phyloP scores from a whole-genome alignment of 1,140 invertebrate species.

The Thaumetopoea pityocampa region DNA sequence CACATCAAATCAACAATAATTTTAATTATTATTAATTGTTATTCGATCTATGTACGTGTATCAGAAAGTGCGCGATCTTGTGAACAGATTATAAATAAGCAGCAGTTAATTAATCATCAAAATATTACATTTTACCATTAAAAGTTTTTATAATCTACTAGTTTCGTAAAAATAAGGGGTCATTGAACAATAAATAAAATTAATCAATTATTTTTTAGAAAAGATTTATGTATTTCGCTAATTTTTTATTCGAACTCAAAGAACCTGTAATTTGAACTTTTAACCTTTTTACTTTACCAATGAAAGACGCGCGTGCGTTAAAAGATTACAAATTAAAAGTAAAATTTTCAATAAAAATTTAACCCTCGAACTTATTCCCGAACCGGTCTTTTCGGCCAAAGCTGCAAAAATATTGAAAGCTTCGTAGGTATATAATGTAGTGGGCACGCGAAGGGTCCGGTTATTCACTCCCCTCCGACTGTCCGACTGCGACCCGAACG shows the following conservation, averaged over 20 bases:
- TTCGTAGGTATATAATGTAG: slow-evolving; percentile 66
- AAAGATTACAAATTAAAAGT: slow-evolving; percentile 69
- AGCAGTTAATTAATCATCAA: too few relatives aligned
- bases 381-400: slow-evolving; percentile 49
- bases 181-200: too few relatives aligned
- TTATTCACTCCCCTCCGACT: slow-evolving; percentile 40
- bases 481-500: slow-evolving; percentile 56
- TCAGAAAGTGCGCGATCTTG: too few relatives aligned
- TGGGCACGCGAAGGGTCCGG: slow-evolving; percentile 48
- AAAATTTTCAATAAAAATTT: slow-evolving; percentile 58
- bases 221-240: background rate
- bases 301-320: slow-evolving; percentile 36
- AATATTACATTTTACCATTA: too few relatives aligned
- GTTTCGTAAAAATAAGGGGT: too few relatives aligned
- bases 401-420: slow-evolving; percentile 69
- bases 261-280: slow-evolving; percentile 13
- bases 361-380: slow-evolving; percentile 21
- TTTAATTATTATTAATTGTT: too few relatives aligned
- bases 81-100: too few relatives aligned
- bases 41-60: too few relatives aligned
- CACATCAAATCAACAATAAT: too few relatives aligned
- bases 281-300: slow-evolving; percentile 39
- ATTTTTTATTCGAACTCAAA: slow-evolving; percentile 8
- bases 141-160: too few relatives aligned
- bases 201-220: too few relatives aligned